Evolutionary conservation across 1,140 invertebrate genomes (phyloP).

Genomic region (Drosophila arawakana): DNA sequence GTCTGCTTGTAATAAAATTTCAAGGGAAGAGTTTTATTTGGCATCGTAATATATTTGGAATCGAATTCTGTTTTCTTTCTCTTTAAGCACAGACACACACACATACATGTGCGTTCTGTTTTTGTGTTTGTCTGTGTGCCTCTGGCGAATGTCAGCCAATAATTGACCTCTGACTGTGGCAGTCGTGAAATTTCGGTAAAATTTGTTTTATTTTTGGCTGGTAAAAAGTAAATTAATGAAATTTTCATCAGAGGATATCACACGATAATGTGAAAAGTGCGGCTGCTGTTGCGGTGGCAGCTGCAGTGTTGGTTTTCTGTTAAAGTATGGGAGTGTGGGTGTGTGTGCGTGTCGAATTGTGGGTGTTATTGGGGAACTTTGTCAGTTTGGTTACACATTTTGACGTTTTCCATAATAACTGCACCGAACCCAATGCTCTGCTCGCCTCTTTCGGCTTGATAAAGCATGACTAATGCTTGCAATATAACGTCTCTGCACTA

Average conservation of each 20-base stretch:
- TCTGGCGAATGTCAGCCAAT: constrained; percentile 10
- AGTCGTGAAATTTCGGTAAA: constrained; percentile 7
- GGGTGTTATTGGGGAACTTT: not conserved
- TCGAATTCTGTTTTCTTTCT: too few species aligned
- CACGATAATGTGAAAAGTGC: constrained; percentile 18
- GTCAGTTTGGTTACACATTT: not conserved
- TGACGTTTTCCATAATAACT: constrained; percentile 24
- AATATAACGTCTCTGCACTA: not conserved
- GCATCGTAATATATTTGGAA: too few species aligned
- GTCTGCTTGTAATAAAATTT: too few species aligned
- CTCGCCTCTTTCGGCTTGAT: constrained; percentile 64
- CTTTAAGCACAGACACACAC: not conserved
- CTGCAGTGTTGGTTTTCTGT: constrained; percentile 1
- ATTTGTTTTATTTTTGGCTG: constrained; percentile 34
- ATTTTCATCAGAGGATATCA: constrained; percentile 32
- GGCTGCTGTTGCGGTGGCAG: constrained; percentile 19
- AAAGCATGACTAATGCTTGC: constrained; percentile 58
- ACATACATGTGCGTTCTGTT: not conserved
- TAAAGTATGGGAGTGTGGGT: too few species aligned
- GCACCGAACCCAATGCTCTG: constrained; percentile 41
- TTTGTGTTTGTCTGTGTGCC: not conserved
- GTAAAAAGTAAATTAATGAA: constrained; percentile 46
- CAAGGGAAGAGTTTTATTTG: too few species aligned
- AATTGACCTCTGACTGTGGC: constrained; percentile 30
- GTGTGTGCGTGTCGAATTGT: not conserved